Base-by-base conservation (phyloP, 2,888 invertebrate species). In the Apoderus coryli region DNA sequence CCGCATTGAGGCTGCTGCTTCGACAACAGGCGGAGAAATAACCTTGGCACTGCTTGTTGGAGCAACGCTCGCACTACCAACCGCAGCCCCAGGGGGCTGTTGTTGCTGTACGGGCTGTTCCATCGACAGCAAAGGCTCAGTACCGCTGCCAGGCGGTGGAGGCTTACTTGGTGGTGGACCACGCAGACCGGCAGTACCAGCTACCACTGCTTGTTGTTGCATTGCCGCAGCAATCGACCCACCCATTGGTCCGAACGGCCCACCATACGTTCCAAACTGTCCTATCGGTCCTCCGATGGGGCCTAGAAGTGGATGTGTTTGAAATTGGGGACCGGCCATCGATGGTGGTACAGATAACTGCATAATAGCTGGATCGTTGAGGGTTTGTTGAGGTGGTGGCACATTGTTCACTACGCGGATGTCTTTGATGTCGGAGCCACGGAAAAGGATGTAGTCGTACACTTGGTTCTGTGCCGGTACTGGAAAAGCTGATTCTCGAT, bases 341-440 rank as follows among this genome's bases (percentile, higher is more conserved):
- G 75, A 69, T 24, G 80, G 77, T 22, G 76, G 77, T 49, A 80
- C 73, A 38, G 81, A 82, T 61, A 80, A 74, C 67, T 81, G 76
- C 64, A 98, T 90, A 61, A 98, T 98, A 38, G 98, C 98, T 35
- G 98, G 98, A 67, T 98, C 98, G 63, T 92, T 90, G 27, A 52
- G 49, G n/a, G n/a, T n/a, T 5, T 52, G 50, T 40, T 88, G 85
- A 52, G 86, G 66, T 30, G 81, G 75, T 41, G 77, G 73, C 31
- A 76, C 78, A 66, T 77, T 81, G 61, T 84, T 88, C 37, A 96
- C 81, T 29, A 98, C 92, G 57, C 92, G 75, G 52, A 99, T 88
- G 59, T 98, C 96, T 65, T 98, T 98, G 53, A 99, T 98, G 60
- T 99, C 98, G 42, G 88, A 80, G 26, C 96, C 96, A 44, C 95